Conservation (phyloP, 2,113 vertebrate genomes). For the Colinus virginianus region DNA sequence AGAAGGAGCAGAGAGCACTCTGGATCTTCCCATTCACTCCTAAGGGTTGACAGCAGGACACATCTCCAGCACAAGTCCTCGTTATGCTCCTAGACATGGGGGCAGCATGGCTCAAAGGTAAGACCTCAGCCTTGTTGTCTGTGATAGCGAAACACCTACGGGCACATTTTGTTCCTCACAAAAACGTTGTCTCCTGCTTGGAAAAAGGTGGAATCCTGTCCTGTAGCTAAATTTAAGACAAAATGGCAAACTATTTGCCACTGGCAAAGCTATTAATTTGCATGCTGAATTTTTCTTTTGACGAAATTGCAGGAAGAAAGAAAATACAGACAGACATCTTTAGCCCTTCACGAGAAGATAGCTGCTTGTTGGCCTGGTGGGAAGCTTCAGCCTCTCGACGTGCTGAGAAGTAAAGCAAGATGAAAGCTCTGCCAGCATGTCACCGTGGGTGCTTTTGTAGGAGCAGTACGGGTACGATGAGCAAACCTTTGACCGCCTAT, state of each 20-base stretch:
- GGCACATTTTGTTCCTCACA: neutral
- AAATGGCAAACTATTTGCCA: neutral
- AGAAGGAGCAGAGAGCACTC: fast-evolving
- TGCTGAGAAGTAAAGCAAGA: neutral
- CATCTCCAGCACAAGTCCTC: neutral
- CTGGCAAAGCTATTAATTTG: neutral
- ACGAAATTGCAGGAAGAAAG: neutral
- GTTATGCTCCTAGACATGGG: neutral
- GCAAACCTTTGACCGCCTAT: conserved; percentile 18
- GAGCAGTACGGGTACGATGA: conserved; percentile 24
- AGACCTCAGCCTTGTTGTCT: neutral
- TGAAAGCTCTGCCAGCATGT: neutral
- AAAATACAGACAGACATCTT: fast-evolving
- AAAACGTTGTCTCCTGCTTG: neutral
- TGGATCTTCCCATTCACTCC: neutral
- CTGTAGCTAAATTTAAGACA: neutral
- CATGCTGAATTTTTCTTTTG: neutral
- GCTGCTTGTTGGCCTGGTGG: neutral
- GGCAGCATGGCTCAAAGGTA: neutral
- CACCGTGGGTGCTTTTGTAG: neutral
- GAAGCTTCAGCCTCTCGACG: neutral
- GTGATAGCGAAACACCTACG: neutral
- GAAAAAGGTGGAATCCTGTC: neutral
- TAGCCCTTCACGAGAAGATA: neutral
- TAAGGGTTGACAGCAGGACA: neutral